These are phyloP conservation scores for Pilophorus perplexus DNA, from an alignment of 2,888 invertebrate genomes.

Conservation along the genomic window DNA sequence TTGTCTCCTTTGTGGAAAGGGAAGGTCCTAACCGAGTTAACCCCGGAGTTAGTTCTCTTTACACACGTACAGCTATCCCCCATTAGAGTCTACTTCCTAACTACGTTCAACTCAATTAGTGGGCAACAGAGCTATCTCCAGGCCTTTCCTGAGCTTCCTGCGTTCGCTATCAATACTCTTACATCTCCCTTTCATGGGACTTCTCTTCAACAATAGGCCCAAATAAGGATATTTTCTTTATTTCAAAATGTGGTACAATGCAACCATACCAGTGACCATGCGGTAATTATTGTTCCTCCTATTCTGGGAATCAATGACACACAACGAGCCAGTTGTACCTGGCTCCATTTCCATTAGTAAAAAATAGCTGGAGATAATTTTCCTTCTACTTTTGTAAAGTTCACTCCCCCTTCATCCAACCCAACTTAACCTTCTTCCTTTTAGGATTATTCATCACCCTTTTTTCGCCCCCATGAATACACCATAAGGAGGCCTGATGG, in stretches of 20 bases:
- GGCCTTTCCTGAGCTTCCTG: background rate
- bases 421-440: too few species aligned
- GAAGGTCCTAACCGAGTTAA: constrained; percentile 34
- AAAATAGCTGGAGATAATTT: background rate
- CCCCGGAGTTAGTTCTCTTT: constrained; percentile 41
- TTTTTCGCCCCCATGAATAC: background rate
- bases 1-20: constrained; percentile 37
- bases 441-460: constrained; percentile 9
- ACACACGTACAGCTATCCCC: constrained; percentile 43
- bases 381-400: constrained; percentile 4
- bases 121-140: constrained; percentile 29
- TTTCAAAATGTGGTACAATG: too few species aligned
- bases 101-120: constrained; percentile 41
- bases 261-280: too few species aligned
- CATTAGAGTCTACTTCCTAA: constrained; percentile 41
- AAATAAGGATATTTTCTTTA: too few species aligned
- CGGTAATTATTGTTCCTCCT: too few species aligned
- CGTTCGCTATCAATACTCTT: constrained; percentile 25
- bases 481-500: constrained; percentile 6
- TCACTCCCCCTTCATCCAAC: background rate
- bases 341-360: constrained; percentile 2
- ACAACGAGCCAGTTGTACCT: constrained; percentile 25
- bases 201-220: too few species aligned
- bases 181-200: too few species aligned
- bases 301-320: too few species aligned